A percentile compares a stretch with the other conserved stretches of the same genome.
phyloP scores from a whole-genome alignment of 2,888 invertebrate species.

The Trisateles emortualis region DNA sequence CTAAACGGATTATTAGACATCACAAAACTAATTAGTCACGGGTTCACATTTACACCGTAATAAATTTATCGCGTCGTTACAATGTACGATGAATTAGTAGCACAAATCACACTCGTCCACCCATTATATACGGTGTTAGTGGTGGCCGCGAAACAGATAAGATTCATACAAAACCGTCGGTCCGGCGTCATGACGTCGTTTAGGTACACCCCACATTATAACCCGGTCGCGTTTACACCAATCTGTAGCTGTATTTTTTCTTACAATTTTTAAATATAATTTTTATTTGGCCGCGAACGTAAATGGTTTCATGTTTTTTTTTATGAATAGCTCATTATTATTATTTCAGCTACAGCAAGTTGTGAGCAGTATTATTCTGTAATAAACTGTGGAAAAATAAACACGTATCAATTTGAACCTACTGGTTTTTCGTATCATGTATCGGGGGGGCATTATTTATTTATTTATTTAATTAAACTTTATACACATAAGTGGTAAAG shows the following conservation, averaged over 20 bases:
- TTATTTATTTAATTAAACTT: too few species aligned
- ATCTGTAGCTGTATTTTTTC: constrained; percentile 1
- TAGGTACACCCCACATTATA: constrained; percentile 41
- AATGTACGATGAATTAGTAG: constrained; percentile 45
- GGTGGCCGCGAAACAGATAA: constrained; percentile 57
- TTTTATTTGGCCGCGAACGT: too few species aligned
- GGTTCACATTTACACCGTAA: constrained; percentile 42
- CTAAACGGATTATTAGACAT: constrained; percentile 42
- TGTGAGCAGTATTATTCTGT: too few species aligned
- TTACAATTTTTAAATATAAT: too few species aligned
- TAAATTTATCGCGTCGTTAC: constrained; percentile 42
- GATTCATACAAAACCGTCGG: constrained; percentile 56
- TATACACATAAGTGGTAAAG: too few species aligned
- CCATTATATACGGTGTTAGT: constrained; percentile 46
- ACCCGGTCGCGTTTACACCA: constrained; percentile 24
- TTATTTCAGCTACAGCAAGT: too few species aligned
- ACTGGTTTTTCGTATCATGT: too few species aligned
- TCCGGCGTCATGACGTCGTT: constrained; percentile 52
- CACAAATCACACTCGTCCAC: constrained; percentile 41
- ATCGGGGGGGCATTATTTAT: too few species aligned
- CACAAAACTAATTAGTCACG: constrained; percentile 44
- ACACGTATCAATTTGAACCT: too few species aligned
- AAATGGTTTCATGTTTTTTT: too few species aligned
- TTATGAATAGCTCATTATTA: too few species aligned
- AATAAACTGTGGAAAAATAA: too few species aligned